These are phyloP conservation scores for Phoenicopterus ruber DNA, from an alignment of 2,113 vertebrate genomes.

Conservation along the genomic window DNA sequence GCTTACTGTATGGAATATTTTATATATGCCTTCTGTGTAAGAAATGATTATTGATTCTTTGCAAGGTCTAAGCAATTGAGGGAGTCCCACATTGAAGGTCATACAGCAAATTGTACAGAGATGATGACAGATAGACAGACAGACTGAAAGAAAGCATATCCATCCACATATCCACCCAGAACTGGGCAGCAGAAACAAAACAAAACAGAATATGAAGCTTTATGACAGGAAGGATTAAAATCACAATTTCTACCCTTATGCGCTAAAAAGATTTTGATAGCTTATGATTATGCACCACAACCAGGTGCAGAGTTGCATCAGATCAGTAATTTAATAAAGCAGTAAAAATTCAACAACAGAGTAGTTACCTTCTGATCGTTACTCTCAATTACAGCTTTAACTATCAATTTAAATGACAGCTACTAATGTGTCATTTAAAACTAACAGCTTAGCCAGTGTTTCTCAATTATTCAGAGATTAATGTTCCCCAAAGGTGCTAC, in stretches of 20 bases:
- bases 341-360: conserved; percentile 41
- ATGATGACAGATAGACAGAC: not conserved
- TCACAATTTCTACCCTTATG: not conserved
- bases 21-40: not conserved
- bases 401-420: conserved; percentile 67
- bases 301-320: conserved; percentile 3
- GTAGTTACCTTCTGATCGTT: conserved; percentile 45
- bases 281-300: not conserved
- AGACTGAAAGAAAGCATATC: not conserved
- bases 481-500: conserved; percentile 48
- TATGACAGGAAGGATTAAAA: not conserved
- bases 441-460: conserved; percentile 62
- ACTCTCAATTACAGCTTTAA: conserved; percentile 55
- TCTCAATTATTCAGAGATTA: conserved; percentile 67
- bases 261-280: not conserved
- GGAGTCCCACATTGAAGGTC: not conserved
- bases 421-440: conserved; percentile 66
- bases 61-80: not conserved
- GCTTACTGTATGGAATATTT: not conserved
- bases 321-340: conserved; percentile 52
- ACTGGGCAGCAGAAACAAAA: not conserved
- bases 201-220: not conserved
- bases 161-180: not conserved
- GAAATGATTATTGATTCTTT: not conserved
- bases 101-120: not conserved